Base-by-base conservation (phyloP, 2,113 vertebrate genomes). In the Channa maculata region DNA sequence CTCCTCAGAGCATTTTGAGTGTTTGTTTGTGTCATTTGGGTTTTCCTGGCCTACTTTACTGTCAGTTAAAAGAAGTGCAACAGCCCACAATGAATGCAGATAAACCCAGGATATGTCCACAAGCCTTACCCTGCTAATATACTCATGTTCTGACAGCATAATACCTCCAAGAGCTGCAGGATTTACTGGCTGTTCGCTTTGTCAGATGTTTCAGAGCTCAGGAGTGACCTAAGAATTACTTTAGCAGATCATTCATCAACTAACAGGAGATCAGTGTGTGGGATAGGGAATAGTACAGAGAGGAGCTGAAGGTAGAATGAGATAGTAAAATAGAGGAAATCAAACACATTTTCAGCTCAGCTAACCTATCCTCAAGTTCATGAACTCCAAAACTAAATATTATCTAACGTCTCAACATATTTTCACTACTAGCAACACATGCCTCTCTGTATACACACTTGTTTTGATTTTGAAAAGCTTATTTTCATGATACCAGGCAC, bases 311-410 rank as follows among this genome's bases (percentile, higher is more conserved):
- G 48, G 38, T n/a, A 45, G 52, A 48, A 5, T 36, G 54, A 44
- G 77, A 63, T 53, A 33, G 41, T 65, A 65, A 66, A 61, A 44
- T 65, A 78, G 11, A 73, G 66, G 51, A 65, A 68, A 51, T 65
- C 44, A 49, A 69, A 57, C 43, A 41, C 55, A 4, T 41, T 45
- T 64, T 58, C 44, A 8, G 44, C 49, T 66, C 49, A 43, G 24
- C 63, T 51, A 58, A 63, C 13, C 48, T 50, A 75, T 39, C 24
- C 48, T 46, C 11, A 41, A 60, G 69, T 83, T 88, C 67, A 75
- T 63, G 69, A 86, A 80, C 67, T 83, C 51, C 24, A 60, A 83
- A 87, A 72, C 65, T 53, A 82, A 86, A 80, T 70, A 75, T 80
- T 78, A 77, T 77, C 66, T 65, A 24, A 24, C 1, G 70, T 65